These are phyloP conservation scores for Melanerpes aurifrons DNA, from an alignment of 2,113 vertebrate genomes.

Conservation along the genomic window DNA sequence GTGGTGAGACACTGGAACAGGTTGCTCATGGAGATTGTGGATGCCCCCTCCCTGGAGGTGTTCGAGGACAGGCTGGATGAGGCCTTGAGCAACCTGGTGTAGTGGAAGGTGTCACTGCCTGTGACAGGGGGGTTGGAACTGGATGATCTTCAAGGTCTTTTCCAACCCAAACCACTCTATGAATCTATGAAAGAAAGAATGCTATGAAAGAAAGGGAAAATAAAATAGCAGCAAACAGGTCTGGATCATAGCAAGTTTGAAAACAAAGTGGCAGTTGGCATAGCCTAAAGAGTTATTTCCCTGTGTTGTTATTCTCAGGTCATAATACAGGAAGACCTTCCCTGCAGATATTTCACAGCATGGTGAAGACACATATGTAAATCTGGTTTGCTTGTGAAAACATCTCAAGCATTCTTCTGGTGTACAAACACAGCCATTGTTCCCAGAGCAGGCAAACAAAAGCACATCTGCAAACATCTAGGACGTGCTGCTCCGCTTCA, in stretches of 20 bases:
- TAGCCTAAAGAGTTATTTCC: background rate
- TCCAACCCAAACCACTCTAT: too few species aligned
- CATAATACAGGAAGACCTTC: background rate
- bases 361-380: background rate
- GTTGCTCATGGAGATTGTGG: too few species aligned
- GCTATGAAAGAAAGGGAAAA: background rate
- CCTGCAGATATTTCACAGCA: background rate
- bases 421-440: background rate
- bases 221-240: background rate
- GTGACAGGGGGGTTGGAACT: too few species aligned
- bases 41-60: too few species aligned
- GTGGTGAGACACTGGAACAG: too few species aligned
- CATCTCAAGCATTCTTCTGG: conserved; percentile 3
- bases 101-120: too few species aligned
- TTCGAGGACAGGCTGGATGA: too few species aligned
- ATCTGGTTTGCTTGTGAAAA: background rate
- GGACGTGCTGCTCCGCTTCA: conserved; percentile 1
- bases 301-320: background rate
- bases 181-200: too few species aligned
- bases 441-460: background rate
- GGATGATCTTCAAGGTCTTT: too few species aligned
- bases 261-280: background rate
- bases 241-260: background rate
- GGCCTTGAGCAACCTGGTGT: too few species aligned
- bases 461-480: conserved; percentile 13